Base-by-base conservation (phyloP, 2,888 invertebrate species). In the Eilema depressum region DNA sequence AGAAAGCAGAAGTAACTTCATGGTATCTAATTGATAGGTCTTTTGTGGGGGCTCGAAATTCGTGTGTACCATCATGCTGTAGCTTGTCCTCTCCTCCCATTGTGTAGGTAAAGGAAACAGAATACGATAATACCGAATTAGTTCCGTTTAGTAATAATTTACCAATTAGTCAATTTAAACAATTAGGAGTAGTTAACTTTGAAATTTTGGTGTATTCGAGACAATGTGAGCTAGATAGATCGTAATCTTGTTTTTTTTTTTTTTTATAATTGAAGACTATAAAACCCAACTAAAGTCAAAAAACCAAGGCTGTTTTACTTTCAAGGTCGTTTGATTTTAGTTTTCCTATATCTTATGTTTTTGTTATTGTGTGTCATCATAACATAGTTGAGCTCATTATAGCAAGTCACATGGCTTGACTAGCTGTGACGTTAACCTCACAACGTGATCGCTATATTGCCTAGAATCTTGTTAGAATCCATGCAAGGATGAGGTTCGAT, bases 351-450 rank as follows among this genome's bases (percentile, higher is more conserved):
- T 25, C 20, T 28, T 28, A n/a, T 17, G 41, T 61, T 67, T n/a
- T 61, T 17, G 30, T 30, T 53, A 53, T 53, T 53, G 8, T 53
- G 10, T 53, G 53, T n/a, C 53, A 53, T 53, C 53, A 20, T 47
- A 7, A 53, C 20, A 66, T 79, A 74, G 68, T 73, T 63, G 67
- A 69, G 57, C 25, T 66, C 68, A 75, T 67, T 68, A 20, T 41
- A 41, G 17, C 10, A 41, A 63, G 61, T 71, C 53, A 71, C 71
- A 73, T 69, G 71, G 57, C 63, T 30, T 47, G 59, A 47, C 17
- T 41, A 12, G 41, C 37, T 25, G 37, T 53, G 53, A 53, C 53
- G 53, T n/a, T 53, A n/a, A 1, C n/a, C 53, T 20, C 25, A 41
- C 17, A 63, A 37, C 10, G 63, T 41, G 17, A 41, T 63, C 23